Conservation (phyloP, 2,888 invertebrate genomes). For the Lycophotia porphyrea region DNA sequence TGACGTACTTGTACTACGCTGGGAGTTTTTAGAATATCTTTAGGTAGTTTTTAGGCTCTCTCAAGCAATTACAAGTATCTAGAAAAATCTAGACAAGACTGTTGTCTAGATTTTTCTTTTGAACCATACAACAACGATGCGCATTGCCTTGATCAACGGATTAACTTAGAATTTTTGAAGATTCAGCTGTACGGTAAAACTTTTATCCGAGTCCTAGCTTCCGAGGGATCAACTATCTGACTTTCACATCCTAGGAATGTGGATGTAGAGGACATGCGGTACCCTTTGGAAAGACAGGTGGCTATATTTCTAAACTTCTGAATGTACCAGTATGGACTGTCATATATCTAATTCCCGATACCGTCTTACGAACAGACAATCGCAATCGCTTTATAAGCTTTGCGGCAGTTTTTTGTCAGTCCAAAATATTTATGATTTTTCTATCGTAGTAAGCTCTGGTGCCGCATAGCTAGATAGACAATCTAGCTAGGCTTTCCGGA, state of each 20-base stretch:
- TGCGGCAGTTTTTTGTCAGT: too few species aligned
- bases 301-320: background rate
- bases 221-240: background rate
- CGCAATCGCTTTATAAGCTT: too few species aligned
- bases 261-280: background rate
- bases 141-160: background rate
- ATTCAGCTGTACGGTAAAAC: background rate
- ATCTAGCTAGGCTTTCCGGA: too few species aligned
- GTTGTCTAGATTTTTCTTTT: conserved; percentile 8
- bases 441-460: too few species aligned
- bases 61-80: too few species aligned
- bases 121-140: background rate
- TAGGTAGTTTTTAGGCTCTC: too few species aligned
- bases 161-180: background rate
- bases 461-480: too few species aligned
- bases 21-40: background rate
- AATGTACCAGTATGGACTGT: background rate
- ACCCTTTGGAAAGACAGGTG: background rate
- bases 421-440: too few species aligned
- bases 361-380: too few species aligned
- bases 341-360: too few species aligned
- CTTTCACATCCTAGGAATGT: background rate
- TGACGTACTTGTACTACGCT: conserved; percentile 1
- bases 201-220: too few species aligned
- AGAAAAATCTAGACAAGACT: background rate